Evolutionary conservation across 1,140 invertebrate genomes (phyloP), one percentile per base, ranked within the genome.

Genomic region (Melanaphis sacchari): DNA sequence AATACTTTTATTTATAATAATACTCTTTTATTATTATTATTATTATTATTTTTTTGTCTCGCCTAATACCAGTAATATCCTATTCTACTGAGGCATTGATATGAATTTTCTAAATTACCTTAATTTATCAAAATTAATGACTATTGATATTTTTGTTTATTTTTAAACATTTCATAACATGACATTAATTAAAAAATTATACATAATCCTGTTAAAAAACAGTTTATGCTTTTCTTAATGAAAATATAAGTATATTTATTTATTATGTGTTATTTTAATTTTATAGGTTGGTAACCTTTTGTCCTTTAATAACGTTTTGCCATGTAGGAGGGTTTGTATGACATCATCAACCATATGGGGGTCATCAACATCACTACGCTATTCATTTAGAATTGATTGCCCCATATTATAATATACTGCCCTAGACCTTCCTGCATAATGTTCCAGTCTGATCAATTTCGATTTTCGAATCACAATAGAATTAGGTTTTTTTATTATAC

Each of bases 281-380:
- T 46, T 81, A 43, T 92, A 82, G 66, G 90, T 92, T 92, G 90
- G 76, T 82, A 92, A 40, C 43, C 59, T 92, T 81, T 81, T 76
- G 41, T 92, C 43, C 41, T 49, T 92, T 81, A 81, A 92, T 92
- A 82, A 82, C 26, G 31, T 49, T 76, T 82, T 92, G 22, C 66
- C 40, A 49, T 92, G 90, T 82, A 82, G 90, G 90, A 92, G 90
- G 90, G 66, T 92, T 90, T 92, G 76, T 92, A 82, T 92, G 90
- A 92, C 76, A 81, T 81, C 76, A 92, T 82, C 66, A 49, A 82
- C 90, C 76, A 92, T 43, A 52, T 66, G 81, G 66, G 90, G 90
- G 90, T 92, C 90, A 92, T 92, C 66, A 92, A 92, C 59, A 92
- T 92, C 40, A 91, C 40, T 92, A 82, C 81, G 41, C n/a, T 49